Conservation (phyloP, 92 coral and sea anemone species). For the Phenganax stokvisi region DNA sequence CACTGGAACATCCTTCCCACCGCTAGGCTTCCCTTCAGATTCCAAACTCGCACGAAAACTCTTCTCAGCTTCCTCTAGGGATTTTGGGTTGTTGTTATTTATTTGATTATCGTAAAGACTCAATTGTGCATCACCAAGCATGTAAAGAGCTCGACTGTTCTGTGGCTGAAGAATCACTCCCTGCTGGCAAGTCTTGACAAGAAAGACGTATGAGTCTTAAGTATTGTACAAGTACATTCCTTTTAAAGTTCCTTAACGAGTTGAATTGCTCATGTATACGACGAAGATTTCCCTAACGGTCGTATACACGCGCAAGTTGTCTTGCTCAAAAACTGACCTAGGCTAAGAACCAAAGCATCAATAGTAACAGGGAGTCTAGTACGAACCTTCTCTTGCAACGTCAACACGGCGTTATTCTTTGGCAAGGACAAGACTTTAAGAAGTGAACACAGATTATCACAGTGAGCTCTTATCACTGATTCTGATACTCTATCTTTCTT, state of each 20-base stretch:
- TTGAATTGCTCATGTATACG: not conserved
- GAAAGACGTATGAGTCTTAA: not conserved
- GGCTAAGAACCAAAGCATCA: too few relatives aligned
- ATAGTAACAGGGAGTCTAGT: not conserved
- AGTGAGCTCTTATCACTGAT: constrained; percentile 48
- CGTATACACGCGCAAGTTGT: too few relatives aligned
- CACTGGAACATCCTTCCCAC: constrained; percentile 58
- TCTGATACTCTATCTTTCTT: constrained; percentile 39
- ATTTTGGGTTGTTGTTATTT: constrained; percentile 50
- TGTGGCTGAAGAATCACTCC: constrained; percentile 78
- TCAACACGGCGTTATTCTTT: constrained; percentile 72
- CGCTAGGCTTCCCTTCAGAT: constrained; percentile 68
- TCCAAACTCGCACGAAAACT: constrained; percentile 80
- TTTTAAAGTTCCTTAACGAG: not conserved
- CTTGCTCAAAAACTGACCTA: too few relatives aligned
- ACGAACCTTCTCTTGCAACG: constrained; percentile 86
- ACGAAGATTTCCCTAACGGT: too few relatives aligned
- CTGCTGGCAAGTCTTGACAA: constrained; percentile 79
- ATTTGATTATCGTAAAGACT: constrained; percentile 75
- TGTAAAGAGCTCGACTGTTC: constrained; percentile 78
- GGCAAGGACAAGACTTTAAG: constrained; percentile 73
- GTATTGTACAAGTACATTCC: not conserved
- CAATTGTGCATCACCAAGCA: constrained; percentile 85
- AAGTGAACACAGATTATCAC: constrained; percentile 80
- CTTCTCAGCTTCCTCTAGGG: constrained; percentile 72